These are phyloP conservation scores for Acutogordius australiensis DNA, from an alignment of 2,888 invertebrate species.

Conservation along the genomic window DNA sequence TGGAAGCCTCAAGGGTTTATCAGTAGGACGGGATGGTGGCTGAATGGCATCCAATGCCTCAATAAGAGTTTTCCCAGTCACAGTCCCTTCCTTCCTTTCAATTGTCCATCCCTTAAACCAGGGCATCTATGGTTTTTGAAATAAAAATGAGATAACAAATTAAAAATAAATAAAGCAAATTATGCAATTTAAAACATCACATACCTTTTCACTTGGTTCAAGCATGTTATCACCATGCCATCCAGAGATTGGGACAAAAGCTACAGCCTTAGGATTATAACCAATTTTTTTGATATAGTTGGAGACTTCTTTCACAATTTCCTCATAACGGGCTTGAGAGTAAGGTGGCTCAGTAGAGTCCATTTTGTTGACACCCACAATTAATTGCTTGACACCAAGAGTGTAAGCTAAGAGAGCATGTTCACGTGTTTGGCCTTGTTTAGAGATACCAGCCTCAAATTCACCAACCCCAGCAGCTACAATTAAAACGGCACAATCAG, in stretches of 20 bases:
- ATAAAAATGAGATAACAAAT: no score
- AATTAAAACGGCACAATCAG: slow-evolving; percentile 90
- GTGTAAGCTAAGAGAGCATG: slow-evolving; percentile 92
- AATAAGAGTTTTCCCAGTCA: slow-evolving; percentile 71
- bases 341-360: slow-evolving; percentile 95
- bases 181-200: not conserved
- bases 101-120: slow-evolving; percentile 73
- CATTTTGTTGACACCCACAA: slow-evolving; percentile 99
- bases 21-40: slow-evolving; percentile 71
- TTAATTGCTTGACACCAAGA: slow-evolving; percentile 87
- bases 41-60: slow-evolving; percentile 87
- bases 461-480: slow-evolving; percentile 97
- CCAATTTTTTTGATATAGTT: slow-evolving; percentile 98
- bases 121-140: no score
- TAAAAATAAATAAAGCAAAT: not conserved
- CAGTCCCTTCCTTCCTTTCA: slow-evolving; percentile 66
- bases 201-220: slow-evolving; percentile 58
- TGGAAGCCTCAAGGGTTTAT: slow-evolving; percentile 87
- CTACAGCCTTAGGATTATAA: slow-evolving; percentile 82
- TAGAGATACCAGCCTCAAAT: slow-evolving; percentile 96
- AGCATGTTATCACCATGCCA: slow-evolving; percentile 99
- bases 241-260: slow-evolving; percentile 96
- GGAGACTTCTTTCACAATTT: slow-evolving; percentile 93
- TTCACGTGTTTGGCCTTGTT: slow-evolving; percentile 96
- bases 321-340: slow-evolving; percentile 66